phyloP scores from a whole-genome alignment of 2,888 invertebrate species.

The Parnassius mnemosyne region DNA sequence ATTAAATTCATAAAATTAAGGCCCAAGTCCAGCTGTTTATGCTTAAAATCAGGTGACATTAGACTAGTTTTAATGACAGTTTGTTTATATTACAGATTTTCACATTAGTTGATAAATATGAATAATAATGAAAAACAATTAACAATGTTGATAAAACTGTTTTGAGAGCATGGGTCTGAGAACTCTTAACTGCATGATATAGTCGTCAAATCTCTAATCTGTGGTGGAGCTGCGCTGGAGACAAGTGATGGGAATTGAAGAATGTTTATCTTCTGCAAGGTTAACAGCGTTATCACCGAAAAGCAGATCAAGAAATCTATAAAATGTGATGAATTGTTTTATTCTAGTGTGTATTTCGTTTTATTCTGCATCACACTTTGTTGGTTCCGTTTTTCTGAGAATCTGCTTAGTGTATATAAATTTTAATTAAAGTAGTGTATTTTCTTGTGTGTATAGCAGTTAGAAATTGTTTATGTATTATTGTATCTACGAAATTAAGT shows the following conservation, averaged over 20 bases:
- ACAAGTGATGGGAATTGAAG: neutral
- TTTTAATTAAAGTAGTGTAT: neutral
- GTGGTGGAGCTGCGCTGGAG: neutral
- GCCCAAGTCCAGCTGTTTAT: too few relatives aligned
- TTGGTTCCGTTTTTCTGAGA: too few relatives aligned
- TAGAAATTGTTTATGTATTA: slow-evolving; percentile 6
- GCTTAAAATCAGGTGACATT: too few relatives aligned
- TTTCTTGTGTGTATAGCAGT: neutral
- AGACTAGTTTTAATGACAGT: neutral
- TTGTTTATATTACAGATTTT: slow-evolving; percentile 9
- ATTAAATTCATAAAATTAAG: too few relatives aligned
- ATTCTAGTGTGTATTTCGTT: too few relatives aligned
- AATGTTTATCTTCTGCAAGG: neutral
- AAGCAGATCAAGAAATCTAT: neutral
- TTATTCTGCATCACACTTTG: too few relatives aligned
- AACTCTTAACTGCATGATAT: neutral
- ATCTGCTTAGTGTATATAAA: neutral
- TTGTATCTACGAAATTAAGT: neutral
- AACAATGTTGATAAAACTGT: slow-evolving; percentile 5
- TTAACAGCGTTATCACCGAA: neutral
- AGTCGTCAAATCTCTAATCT: neutral
- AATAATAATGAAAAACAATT: slow-evolving; percentile 3
- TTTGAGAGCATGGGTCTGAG: slow-evolving; percentile 18
- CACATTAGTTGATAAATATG: slow-evolving; percentile 4
- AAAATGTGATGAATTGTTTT: neutral